Evolutionary conservation across 1,140 invertebrate genomes (phyloP), one percentile per base, ranked within the genome.

Genomic region (Temnothorax curvispinosus): DNA sequence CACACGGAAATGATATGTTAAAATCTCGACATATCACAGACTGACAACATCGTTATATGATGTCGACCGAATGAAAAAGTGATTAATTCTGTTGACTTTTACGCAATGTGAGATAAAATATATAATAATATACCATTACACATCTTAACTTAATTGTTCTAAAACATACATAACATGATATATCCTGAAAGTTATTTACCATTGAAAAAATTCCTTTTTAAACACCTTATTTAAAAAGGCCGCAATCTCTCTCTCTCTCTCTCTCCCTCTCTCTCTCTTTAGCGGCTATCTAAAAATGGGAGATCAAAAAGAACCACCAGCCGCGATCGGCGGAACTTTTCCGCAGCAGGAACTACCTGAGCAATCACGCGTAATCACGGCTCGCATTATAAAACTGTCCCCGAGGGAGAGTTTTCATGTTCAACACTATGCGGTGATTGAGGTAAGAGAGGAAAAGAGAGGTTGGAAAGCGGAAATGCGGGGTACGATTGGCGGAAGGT

Each of bases 301-400:
- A 47, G 38, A 81, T 89, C 77, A 60, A 67, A 87, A 75, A 44
- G 75, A 77, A 78, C 15, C 41, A 71, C 9, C 56, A 62, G 84
- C 65, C 52, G 8, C 18, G 85, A 88, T 64, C 78, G 82, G 64
- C 88, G 71, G 64, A 38, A 50, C 74, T 84, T 58, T 75, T 62
- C 78, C 52, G 77, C 89, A 41, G 76, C 89, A 41, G 76, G 60
- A 75, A 85, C 72, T 60, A 58, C 50, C 88, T 89, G 86, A 86
- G 91, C 93, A 94, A 94, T 95, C 93, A 93, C 92, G 91, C 88
- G 90, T 92, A 94, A 95, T 94, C 93, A 94, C 93, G 88, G 85
- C 85, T 78, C 86, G 91, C 91, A 94, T 95, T 94, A 93, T 94
- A 93, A 93, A 94, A 95, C 93, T 94, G 89, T 91, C 92, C 93